These are phyloP conservation scores for Pogona vitticeps DNA, from an alignment of 2,113 vertebrate genomes.

Conservation along the genomic window DNA sequence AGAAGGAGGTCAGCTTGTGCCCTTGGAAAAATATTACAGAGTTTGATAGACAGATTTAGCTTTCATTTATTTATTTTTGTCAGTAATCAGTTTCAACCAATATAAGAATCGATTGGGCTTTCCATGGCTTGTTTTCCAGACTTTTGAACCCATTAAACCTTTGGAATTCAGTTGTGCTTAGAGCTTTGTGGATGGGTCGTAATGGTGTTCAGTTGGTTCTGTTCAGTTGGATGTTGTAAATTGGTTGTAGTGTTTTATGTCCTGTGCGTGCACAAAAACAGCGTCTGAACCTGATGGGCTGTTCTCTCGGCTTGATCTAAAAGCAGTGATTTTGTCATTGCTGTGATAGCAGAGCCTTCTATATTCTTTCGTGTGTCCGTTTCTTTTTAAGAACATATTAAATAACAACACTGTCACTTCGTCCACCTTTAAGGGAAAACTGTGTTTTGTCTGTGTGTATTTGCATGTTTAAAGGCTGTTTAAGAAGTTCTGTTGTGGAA, in stretches of 20 bases:
- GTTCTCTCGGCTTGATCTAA: not conserved
- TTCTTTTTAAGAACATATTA: not conserved
- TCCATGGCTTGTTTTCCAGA: slow-evolving; percentile 39
- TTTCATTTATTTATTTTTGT: slow-evolving; percentile 52
- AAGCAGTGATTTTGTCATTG: slow-evolving; percentile 12
- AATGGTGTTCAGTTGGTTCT: slow-evolving; percentile 1
- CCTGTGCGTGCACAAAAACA: not conserved
- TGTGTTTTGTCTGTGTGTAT: accelerated
- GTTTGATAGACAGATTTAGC: slow-evolving; percentile 47
- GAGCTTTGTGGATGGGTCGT: slow-evolving; percentile 48
- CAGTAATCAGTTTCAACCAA: slow-evolving; percentile 52
- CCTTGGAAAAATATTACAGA: not conserved
- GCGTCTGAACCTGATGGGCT: not conserved
- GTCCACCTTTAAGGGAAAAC: not conserved
- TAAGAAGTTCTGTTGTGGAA: not conserved
- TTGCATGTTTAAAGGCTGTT: accelerated
- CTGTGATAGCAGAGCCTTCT: not conserved
- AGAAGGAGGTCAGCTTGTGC: not conserved
- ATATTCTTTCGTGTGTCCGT: not conserved
- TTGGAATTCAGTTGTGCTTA: slow-evolving; percentile 67
- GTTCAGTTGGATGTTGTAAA: slow-evolving; percentile 14
- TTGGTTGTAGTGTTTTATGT: slow-evolving; percentile 40
- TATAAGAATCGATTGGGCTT: slow-evolving; percentile 55
- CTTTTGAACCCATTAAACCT: slow-evolving; percentile 68
- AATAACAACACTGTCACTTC: not conserved